Conservation (phyloP, 1,140 invertebrate species). For the Drosophila nannoptera region DNA sequence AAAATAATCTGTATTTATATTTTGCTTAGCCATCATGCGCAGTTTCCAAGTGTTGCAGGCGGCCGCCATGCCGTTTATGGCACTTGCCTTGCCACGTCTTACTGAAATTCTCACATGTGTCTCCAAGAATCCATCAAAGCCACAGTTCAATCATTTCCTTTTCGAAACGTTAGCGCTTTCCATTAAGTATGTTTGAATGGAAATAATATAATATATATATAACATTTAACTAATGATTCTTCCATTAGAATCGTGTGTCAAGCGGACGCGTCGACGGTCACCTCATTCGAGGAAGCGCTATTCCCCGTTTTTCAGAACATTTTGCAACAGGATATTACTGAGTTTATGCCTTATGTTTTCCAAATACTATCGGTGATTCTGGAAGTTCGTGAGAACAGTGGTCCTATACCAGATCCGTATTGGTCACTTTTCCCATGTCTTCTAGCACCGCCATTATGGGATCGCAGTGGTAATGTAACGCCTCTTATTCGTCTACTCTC, state of each 20-base stretch:
- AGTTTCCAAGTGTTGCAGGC: constrained; percentile 91
- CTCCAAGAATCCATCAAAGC: constrained; percentile 96
- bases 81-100: constrained; percentile 88
- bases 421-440: constrained; percentile 93
- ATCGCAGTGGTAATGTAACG: constrained; percentile 93
- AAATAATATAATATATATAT: background rate
- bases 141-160: constrained; percentile 98
- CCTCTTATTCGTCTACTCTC: constrained; percentile 93
- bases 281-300: constrained; percentile 93
- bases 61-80: constrained; percentile 88
- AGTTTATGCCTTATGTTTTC: constrained; percentile 98
- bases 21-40: constrained; percentile 89
- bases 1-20: background rate
- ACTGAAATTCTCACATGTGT: constrained; percentile 90
- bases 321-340: constrained; percentile 95
- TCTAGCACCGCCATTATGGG: constrained; percentile 93
- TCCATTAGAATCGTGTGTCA: constrained; percentile 87
- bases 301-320: constrained; percentile 97
- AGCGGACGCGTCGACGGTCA: constrained; percentile 87
- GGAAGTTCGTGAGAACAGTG: constrained; percentile 85
- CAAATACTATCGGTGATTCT: constrained; percentile 96
- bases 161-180: constrained; percentile 95
- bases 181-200: constrained; percentile 82
- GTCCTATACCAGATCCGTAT: constrained; percentile 88
- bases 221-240: background rate